Evolutionary conservation across 2,797 vertebrate species (phyloP), one percentile per base, ranked within the genome.

Genomic region (Chaunax sp.): DNA sequence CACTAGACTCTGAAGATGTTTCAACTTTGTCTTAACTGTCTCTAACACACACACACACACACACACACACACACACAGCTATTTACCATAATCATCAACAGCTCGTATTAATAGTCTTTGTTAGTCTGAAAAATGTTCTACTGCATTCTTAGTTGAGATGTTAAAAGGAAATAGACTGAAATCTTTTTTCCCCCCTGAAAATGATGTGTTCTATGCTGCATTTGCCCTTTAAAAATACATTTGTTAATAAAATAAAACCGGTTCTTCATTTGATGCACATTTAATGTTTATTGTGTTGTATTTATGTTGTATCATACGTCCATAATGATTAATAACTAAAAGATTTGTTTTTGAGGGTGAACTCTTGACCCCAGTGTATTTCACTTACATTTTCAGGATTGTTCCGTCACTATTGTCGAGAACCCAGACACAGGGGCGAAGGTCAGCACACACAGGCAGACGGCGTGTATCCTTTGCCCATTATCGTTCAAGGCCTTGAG

Each of bases 1-100:
- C 28, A 12, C 61, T 55, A 45, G 56, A 49, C 77, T 78, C 70
- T 82, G 62, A 80, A 58, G 38, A 47, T 72, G 30, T 64, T 78
- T 67, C 30, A 28, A 62, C 43, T 72, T 57, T 52, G 23, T 63
- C 40, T 44, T 23, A 7, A 50, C 61, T 22, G 38, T 16, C 13
- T 8, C 20, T 23, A 16, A 23, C 33, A 54, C 33, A 9, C 35
- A 38, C 18, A 28, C 18, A 38, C 18, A 23, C 25, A 37, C 28
- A 19, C 20, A n/a, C n/a, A 22, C 41, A 35, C 22, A 22, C 10
- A 49, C 15, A 54, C 43, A 47, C 50, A 22, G 15, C 40, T 55
- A 53, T 23, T 57, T 11, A 8, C 46, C 43, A 43, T 54, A 28
- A 65, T 64, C 15, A 50, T 57, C 26, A 63, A 55, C 35, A 46